phyloP scores from a whole-genome alignment of 2,113 vertebrate genomes.

The Cinclus cinclus region DNA sequence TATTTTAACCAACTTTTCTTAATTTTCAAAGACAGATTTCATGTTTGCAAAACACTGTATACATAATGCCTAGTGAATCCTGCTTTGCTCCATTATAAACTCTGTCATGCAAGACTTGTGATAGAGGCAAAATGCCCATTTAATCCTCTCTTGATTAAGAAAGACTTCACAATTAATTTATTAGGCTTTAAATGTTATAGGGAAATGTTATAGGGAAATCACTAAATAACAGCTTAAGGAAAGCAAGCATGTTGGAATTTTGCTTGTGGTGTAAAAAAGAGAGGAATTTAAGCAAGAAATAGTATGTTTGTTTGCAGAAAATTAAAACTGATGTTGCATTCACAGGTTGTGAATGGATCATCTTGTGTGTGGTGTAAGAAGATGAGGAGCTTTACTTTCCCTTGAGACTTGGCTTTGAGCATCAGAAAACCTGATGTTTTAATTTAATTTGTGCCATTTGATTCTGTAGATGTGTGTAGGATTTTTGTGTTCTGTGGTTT shows the following conservation, averaged over 20 bases:
- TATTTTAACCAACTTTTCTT: neutral
- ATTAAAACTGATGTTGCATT: neutral
- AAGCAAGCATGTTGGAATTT: neutral
- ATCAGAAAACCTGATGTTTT: neutral
- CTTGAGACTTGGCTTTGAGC: neutral
- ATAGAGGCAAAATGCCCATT: neutral
- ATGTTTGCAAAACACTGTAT: neutral
- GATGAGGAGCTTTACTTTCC: neutral
- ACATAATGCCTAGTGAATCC: neutral
- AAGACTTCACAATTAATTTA: neutral
- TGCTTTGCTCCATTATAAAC: neutral
- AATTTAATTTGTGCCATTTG: neutral
- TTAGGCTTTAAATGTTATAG: neutral
- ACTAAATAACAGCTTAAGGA: neutral
- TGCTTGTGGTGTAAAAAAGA: neutral
- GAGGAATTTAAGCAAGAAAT: neutral
- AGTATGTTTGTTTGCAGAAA: conserved; percentile 8
- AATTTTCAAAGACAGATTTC: conserved; percentile 10
- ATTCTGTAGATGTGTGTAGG: neutral
- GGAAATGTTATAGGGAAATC: neutral
- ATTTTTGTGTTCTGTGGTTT: neutral
- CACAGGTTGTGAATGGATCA: neutral
- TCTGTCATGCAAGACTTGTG: neutral
- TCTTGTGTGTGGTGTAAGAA: neutral
- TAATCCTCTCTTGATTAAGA: neutral